Base-by-base conservation (phyloP, 2,113 vertebrate species). In the Malurus cyaneus region DNA sequence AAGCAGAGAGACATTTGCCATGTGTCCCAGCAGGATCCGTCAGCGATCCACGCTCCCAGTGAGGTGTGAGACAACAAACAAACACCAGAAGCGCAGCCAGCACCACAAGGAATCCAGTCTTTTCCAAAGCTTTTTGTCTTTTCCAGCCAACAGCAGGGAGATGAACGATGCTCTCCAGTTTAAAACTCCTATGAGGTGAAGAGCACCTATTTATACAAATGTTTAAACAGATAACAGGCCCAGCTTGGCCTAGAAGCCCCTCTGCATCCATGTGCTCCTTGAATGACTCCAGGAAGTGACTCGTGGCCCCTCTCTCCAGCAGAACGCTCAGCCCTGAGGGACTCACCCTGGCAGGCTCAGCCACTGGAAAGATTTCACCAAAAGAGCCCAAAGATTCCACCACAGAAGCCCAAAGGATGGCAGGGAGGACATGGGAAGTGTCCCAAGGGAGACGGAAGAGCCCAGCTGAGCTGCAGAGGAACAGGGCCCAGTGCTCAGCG, bases 1-100 rank as follows among this genome's bases (percentile, higher is more conserved):
- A 64, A 64, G 57, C 24, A 57, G 44, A 32, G 17, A 53, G 41
- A 5, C 8, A 11, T 4, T 9, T 34, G 26, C 54, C 7, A 4
- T 0, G 0, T 4, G 28, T 32, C 20, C 28, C 26, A 57, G 36
- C 34, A 64, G 49, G 32, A 34, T 16, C 11, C 0, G 0, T 8
- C 23, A 29, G 15, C 0, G 18, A 52, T 5, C 50, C 25, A 26
- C 4, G 0, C 20, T 28, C 39, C 39, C 53, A 7, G 26, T 0
- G 44, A 3, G 18, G 29, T 28, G 52, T 69, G 46, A 86, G 73
- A 86, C 72, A 76, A 49, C 62, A 76, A 81, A 81, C 53, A 60
- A 26, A 89, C 71, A 61, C 54, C 70, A 67, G 2, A 15, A 76
- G 14, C 1, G 23, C 56, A 87, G 52, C 82, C 81, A 82, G 62